Conservation (phyloP, 2,797 vertebrate species). For the Gymnoscopelus microlampas region DNA sequence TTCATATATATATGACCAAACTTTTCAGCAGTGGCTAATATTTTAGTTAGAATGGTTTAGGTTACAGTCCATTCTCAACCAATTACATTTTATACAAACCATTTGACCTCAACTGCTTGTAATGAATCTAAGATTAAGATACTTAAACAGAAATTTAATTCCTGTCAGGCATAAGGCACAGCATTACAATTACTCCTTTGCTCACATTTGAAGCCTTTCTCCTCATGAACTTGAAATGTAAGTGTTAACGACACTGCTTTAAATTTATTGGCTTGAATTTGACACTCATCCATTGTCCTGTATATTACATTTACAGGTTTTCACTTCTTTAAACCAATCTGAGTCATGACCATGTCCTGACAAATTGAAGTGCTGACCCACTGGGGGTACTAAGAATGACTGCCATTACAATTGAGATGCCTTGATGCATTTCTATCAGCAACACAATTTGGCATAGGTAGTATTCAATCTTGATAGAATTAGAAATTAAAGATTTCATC, state of each 20-base stretch:
- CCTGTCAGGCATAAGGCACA: no score
- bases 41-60: not conserved
- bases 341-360: no score
- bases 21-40: not conserved
- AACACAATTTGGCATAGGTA: no score
- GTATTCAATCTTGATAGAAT: no score
- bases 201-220: no score
- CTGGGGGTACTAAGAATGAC: no score
- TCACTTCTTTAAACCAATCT: not conserved
- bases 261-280: no score
- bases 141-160: not conserved
- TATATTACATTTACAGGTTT: not conserved
- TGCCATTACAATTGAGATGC: no score
- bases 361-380: no score
- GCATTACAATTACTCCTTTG: not conserved
- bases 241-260: no score
- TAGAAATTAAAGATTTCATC: not conserved
- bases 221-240: no score
- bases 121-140: not conserved
- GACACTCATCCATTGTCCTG: not conserved
- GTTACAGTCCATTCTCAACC: not conserved
- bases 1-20: not conserved
- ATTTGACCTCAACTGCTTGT: not conserved
- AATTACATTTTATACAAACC: constrained; percentile 1
- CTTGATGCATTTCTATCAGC: no score